Conservation (phyloP, 1,140 invertebrate genomes). For the Coenobita brevimanus region DNA sequence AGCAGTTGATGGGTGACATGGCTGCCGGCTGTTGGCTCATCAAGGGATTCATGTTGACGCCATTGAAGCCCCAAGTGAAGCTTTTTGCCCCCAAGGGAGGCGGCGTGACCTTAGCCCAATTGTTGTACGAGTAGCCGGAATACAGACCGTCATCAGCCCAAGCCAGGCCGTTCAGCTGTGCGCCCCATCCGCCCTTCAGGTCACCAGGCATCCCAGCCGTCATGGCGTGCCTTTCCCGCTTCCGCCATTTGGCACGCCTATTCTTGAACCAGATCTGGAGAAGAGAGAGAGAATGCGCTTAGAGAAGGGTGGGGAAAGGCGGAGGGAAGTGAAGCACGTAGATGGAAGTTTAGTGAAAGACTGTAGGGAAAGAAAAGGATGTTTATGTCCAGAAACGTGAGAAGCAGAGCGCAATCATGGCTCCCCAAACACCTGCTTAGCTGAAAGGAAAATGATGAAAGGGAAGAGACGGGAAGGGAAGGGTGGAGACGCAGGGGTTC, state of each 20-base stretch:
- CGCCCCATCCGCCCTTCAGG: slow-evolving; percentile 92
- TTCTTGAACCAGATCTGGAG: slow-evolving; percentile 90
- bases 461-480: too few species aligned
- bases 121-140: slow-evolving; percentile 92
- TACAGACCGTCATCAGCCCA: slow-evolving; percentile 87
- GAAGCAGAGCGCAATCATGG: slow-evolving; percentile 5
- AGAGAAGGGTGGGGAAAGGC: too few species aligned
- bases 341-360: neutral
- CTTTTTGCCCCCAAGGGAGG: slow-evolving; percentile 85
- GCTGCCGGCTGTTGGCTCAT: slow-evolving; percentile 67
- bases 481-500: too few species aligned
- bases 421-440: too few species aligned
- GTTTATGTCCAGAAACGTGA: neutral
- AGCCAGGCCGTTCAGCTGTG: slow-evolving; percentile 92
- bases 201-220: slow-evolving; percentile 75
- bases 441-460: neutral
- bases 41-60: slow-evolving; percentile 81
- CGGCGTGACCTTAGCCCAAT: slow-evolving; percentile 92
- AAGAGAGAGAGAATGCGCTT: neutral
- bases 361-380: neutral
- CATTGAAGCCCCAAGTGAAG: slow-evolving; percentile 86
- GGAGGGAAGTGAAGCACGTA: neutral
- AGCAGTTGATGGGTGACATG: slow-evolving; percentile 83
- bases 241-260: slow-evolving; percentile 98
- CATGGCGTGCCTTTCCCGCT: slow-evolving; percentile 96